These are phyloP conservation scores for Pegoplata infirma DNA, from an alignment of 2,888 invertebrate species.

Conservation along the genomic window DNA sequence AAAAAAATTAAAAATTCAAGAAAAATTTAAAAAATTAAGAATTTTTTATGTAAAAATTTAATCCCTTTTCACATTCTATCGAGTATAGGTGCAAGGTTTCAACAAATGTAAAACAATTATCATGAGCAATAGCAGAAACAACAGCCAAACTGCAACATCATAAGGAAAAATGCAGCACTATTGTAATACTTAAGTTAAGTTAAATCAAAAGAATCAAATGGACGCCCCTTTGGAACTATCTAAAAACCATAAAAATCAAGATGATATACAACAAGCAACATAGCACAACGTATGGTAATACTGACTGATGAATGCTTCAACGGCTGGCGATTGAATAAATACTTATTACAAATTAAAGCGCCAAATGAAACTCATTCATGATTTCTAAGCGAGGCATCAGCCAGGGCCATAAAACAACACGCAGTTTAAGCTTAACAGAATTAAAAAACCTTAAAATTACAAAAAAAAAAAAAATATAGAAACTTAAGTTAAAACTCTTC, in stretches of 20 bases:
- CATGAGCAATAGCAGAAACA: background rate
- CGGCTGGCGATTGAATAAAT: constrained; percentile 23
- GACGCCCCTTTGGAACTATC: constrained; percentile 37
- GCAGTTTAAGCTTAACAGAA: background rate
- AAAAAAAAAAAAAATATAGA: background rate
- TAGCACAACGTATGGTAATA: background rate
- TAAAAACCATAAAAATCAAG: constrained; percentile 48
- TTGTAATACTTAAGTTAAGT: background rate
- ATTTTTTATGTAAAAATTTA: too few species aligned
- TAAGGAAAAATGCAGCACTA: background rate
- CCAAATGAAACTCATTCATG: constrained; percentile 65
- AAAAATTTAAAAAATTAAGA: too few species aligned
- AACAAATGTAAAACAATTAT: background rate
- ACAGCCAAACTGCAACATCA: background rate
- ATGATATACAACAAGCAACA: constrained; percentile 25
- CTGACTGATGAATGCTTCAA: constrained; percentile 7
- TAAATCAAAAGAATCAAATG: constrained; percentile 6
- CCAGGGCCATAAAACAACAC: constrained; percentile 6
- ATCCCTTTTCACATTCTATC: background rate
- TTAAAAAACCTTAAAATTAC: too few species aligned
- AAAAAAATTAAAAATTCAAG: too few species aligned
- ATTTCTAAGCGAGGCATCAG: constrained; percentile 21
- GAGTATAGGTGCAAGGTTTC: background rate
- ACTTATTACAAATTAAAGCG: constrained; percentile 60
- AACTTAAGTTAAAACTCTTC: constrained; percentile 9